Conservation (phyloP, 1,140 invertebrate genomes). For the Armadillidium nasatum region DNA sequence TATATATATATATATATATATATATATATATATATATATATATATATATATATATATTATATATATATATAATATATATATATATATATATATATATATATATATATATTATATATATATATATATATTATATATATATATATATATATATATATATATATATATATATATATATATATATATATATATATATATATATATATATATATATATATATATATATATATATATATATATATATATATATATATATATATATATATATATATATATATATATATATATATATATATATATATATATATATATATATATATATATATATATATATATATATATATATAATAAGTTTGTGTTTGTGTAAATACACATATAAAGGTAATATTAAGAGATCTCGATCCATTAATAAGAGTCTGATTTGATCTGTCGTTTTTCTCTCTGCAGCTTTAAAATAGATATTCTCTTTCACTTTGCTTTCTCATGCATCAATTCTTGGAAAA, state of each 20-base stretch:
- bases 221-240: slow-evolving; percentile 16
- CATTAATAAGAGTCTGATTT: no score
- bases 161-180: slow-evolving; percentile 26
- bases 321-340: background rate
- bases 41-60: background rate
- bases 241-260: slow-evolving; percentile 16
- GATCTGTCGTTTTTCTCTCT: no score
- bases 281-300: slow-evolving; percentile 17
- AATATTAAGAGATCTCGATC: no score
- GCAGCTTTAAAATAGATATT: no score
- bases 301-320: slow-evolving; percentile 13
- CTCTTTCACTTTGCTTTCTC: no score
- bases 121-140: slow-evolving; percentile 10
- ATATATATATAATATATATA: slow-evolving; percentile 18
- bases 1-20: background rate
- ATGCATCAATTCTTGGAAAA: no score
- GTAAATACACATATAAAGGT: no score
- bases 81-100: background rate
- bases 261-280: slow-evolving; percentile 16
- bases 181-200: slow-evolving; percentile 26
- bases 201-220: slow-evolving; percentile 18
- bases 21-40: background rate
- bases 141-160: slow-evolving; percentile 18
- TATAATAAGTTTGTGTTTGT: background rate
- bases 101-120: no score